phyloP scores from a whole-genome alignment of 2,797 vertebrate species.

The Heliangelus exortis region DNA sequence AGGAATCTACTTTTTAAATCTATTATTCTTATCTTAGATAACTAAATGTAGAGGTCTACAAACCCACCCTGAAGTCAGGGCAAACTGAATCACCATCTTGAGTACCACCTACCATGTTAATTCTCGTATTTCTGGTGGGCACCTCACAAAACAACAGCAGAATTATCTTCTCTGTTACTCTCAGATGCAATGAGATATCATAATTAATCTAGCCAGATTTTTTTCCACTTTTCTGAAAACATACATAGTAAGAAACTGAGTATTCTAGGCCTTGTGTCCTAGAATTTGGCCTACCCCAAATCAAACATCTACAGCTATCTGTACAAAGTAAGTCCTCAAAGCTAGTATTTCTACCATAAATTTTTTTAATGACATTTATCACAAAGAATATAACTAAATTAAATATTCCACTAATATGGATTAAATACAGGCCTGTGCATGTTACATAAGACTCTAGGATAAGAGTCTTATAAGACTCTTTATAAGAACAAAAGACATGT shows the following conservation, averaged over 20 bases:
- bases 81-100: background rate
- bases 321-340: background rate
- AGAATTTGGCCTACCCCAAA: background rate
- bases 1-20: background rate
- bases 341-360: background rate
- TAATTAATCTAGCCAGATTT: background rate
- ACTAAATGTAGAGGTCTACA: background rate
- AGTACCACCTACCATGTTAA: background rate
- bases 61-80: background rate
- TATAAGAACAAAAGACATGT: background rate
- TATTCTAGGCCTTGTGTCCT: background rate
- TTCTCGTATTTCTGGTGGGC: background rate
- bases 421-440: slow-evolving; percentile 4
- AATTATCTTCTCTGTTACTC: background rate
- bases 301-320: background rate
- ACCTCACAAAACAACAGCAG: background rate
- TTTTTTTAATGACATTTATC: background rate
- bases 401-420: background rate
- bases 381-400: background rate
- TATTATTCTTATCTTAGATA: background rate
- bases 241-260: background rate
- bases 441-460: background rate
- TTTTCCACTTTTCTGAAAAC: background rate
- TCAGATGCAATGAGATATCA: background rate
- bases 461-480: no score